Base-by-base conservation (phyloP, 2,888 invertebrate species). In the Drosophila limbata region DNA sequence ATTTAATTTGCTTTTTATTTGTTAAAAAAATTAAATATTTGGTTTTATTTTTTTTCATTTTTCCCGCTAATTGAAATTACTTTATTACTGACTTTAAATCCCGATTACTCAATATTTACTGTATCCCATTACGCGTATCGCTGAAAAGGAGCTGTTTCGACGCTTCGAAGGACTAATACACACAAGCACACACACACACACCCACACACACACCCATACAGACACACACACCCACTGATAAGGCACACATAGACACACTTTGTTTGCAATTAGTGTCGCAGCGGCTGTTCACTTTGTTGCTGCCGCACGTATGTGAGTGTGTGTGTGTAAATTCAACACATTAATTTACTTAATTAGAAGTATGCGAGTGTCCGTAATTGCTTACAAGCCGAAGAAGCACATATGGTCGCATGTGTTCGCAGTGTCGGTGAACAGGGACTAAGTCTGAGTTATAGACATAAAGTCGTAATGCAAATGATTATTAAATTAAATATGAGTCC, bases 271-370 rank as follows among this genome's bases (percentile, higher is more conserved):
- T 84, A 84, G 84, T 84, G 84, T 85, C 80, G 83, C 77, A 85
- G 86, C 88, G 88, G 84, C 84, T 84, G 88, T 85, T 72, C 83
- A 73, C 73, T 77, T 83, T 79, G 81, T 80, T 80, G 81, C 73
- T 82, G 74, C 63, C 74, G 76, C 72, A 65, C 63, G 68, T n/a
- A n/a, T 82, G 21, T 57, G 56, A 25, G 37, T 35, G 28, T 31
- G 40, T 40, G 57, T 40, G 59, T 63, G 81, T 86, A 88, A 81
- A 86, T 88, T 84, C 73, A 65, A 63, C 69, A 75, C 87, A 86
- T 86, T 88, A 86, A 88, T 88, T 86, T 88, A 84, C 77, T 86
- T 86, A 86, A 86, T 86, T 86, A 86, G 85, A 74, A 84, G 67
- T 69, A 73, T 77, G 87, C 80, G 73, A 88, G 85, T 88, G 86